phyloP scores from a whole-genome alignment of 2,113 vertebrate species.

The Austrofundulus limnaeus region DNA sequence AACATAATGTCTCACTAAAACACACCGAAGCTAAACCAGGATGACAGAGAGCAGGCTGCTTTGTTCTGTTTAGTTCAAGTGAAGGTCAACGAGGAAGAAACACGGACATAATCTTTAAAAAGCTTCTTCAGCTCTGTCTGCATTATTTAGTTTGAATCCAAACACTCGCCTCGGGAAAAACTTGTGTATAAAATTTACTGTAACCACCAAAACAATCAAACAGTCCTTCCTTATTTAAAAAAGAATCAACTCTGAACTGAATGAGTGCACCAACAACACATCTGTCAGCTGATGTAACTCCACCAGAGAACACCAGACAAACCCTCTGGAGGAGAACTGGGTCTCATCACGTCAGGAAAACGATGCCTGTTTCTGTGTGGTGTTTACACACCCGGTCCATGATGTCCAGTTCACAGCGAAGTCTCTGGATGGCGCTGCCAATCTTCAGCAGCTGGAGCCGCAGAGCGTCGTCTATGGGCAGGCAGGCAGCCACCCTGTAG shows the following conservation, averaged over 20 bases:
- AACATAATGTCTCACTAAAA: background rate
- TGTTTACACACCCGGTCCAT: conserved; percentile 90
- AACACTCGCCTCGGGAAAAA: conserved; percentile 4
- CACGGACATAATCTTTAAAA: background rate
- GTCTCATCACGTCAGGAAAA: conserved; percentile 20
- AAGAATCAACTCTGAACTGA: conserved; percentile 16
- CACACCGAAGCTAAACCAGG: background rate
- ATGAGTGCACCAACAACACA: conserved; percentile 1
- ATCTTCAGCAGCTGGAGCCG: conserved; percentile 93
- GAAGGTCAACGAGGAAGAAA: conserved; percentile 1
- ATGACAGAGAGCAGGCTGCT: conserved; percentile 17
- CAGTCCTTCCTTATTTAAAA: conserved; percentile 2
- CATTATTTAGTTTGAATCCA: background rate
- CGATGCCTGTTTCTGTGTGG: background rate
- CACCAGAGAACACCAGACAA: conserved; percentile 20
- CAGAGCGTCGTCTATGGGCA: conserved; percentile 93
- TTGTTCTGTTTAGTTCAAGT: conserved; percentile 17
- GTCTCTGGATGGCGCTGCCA: conserved; percentile 93
- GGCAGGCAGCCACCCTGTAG: conserved; percentile 95
- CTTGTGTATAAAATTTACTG: background rate
- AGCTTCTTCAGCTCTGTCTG: background rate
- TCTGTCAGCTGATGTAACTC: conserved; percentile 2
- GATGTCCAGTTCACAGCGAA: conserved; percentile 96
- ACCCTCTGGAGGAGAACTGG: background rate
- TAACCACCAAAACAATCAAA: background rate